A percentile compares a stretch with the other conserved stretches of the same genome.
Conservation (phyloP, 2,797 vertebrate species). For the Rallus crepitans region DNA sequence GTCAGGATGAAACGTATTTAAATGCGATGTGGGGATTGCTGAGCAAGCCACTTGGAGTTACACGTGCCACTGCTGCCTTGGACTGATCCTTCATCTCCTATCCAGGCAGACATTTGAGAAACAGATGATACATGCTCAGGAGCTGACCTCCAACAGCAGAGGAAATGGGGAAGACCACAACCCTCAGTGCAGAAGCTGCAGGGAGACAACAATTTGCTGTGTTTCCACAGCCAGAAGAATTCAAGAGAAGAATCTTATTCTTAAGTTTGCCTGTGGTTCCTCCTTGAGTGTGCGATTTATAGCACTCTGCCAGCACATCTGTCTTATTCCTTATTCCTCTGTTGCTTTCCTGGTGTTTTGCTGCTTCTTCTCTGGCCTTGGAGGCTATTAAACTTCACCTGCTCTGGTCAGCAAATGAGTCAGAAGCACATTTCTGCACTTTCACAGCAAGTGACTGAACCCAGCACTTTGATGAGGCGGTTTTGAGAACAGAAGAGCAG, state of each 20-base stretch:
- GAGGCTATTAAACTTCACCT: not conserved
- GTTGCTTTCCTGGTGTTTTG: not conserved
- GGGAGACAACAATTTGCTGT: not conserved
- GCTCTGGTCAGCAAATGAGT: not conserved
- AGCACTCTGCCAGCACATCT: not conserved
- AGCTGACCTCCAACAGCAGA: not conserved
- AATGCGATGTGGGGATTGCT: not conserved
- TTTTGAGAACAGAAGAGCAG: not conserved
- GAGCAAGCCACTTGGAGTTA: constrained; percentile 7
- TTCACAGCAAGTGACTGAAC: not conserved
- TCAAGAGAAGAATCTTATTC: constrained; percentile 5
- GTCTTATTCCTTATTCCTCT: constrained; percentile 1
- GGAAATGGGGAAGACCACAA: not conserved
- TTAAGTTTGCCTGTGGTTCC: not conserved
- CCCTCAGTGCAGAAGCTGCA: not conserved
- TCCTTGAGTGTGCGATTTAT: not conserved
- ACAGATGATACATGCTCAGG: not conserved
- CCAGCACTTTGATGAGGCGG: not conserved
- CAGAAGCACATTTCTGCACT: not conserved
- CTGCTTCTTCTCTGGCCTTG: not conserved
- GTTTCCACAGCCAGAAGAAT: constrained; percentile 2
- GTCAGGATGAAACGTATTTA: not conserved
- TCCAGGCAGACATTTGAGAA: not conserved
- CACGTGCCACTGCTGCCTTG: not conserved
- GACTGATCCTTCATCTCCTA: not conserved